phyloP scores from a whole-genome alignment of 1,140 invertebrate species.

The Heterodera schachtii region DNA sequence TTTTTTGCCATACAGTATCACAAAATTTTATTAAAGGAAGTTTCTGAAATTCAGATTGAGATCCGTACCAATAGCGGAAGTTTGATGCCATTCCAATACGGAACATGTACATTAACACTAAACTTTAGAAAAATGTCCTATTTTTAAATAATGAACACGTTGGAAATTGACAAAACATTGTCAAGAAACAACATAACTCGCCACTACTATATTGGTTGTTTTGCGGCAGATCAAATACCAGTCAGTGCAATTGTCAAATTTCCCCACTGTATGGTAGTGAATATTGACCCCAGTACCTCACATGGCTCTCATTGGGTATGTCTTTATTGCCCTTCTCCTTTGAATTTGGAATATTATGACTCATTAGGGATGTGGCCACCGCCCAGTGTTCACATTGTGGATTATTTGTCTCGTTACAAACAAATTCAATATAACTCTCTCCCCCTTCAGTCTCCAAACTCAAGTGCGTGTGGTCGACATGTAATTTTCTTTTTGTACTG shows the following conservation, averaged over 20 bases:
- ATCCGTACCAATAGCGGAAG: too few relatives aligned
- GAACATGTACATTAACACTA: neutral
- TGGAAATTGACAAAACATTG: conserved; percentile 4
- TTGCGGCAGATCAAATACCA: conserved; percentile 2
- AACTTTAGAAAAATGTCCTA: neutral
- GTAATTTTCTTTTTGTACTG: conserved; percentile 9
- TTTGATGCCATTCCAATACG: too few relatives aligned
- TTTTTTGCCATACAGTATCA: neutral
- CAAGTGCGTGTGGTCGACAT: neutral
- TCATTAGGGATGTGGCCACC: neutral
- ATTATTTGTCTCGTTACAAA: neutral
- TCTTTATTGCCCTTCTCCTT: neutral
- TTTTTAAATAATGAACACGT: neutral
- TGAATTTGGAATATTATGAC: conserved; percentile 11
- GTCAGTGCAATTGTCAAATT: neutral
- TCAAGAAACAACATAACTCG: neutral
- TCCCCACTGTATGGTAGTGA: neutral
- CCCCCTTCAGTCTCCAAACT: neutral
- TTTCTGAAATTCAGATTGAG: too few relatives aligned
- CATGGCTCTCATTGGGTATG: conserved; percentile 5
- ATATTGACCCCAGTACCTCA: neutral
- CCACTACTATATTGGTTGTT: conserved; percentile 3
- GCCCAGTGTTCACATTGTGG: neutral
- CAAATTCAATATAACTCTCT: neutral
- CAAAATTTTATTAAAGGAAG: neutral